phyloP scores from a whole-genome alignment of 2,113 vertebrate species.

The Sigmodon hispidus region DNA sequence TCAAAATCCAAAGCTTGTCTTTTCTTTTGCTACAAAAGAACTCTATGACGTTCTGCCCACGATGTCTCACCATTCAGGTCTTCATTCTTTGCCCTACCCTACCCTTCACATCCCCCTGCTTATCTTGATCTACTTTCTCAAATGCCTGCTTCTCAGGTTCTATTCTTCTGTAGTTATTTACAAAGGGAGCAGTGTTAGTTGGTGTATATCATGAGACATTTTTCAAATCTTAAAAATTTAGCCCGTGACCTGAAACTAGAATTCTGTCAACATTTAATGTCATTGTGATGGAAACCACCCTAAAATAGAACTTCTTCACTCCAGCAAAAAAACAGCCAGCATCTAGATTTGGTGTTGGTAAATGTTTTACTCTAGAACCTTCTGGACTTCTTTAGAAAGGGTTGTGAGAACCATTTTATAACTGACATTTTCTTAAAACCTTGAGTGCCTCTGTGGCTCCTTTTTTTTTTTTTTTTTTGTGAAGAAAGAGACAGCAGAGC shows the following conservation, averaged over 20 bases:
- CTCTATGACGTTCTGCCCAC: neutral
- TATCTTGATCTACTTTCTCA: constrained; percentile 37
- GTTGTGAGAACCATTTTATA: neutral
- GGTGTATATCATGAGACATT: neutral
- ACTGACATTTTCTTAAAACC: constrained; percentile 29
- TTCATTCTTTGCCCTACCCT: neutral
- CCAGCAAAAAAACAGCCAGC: neutral
- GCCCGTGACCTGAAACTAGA: neutral
- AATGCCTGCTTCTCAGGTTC: neutral
- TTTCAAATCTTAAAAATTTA: neutral
- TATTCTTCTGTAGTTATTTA: constrained; percentile 31
- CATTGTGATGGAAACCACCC: constrained; percentile 35
- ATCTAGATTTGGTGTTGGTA: neutral
- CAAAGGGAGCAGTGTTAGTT: neutral
- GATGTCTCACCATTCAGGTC: no score
- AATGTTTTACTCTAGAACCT: neutral
- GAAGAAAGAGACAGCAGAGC: neutral
- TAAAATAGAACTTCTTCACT: constrained; percentile 23
- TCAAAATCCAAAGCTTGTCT: neutral
- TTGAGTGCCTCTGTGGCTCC: neutral
- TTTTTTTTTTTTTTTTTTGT: neutral
- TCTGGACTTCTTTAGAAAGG: neutral
- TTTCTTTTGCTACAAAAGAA: neutral
- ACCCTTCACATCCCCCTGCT: neutral
- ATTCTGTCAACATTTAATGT: constrained; percentile 15